Percentiles rank a stretch among this genome's conserved stretches.
phyloP scores from a whole-genome alignment of 2,888 invertebrate species.

The Spatulosminthurus flaviceps region DNA sequence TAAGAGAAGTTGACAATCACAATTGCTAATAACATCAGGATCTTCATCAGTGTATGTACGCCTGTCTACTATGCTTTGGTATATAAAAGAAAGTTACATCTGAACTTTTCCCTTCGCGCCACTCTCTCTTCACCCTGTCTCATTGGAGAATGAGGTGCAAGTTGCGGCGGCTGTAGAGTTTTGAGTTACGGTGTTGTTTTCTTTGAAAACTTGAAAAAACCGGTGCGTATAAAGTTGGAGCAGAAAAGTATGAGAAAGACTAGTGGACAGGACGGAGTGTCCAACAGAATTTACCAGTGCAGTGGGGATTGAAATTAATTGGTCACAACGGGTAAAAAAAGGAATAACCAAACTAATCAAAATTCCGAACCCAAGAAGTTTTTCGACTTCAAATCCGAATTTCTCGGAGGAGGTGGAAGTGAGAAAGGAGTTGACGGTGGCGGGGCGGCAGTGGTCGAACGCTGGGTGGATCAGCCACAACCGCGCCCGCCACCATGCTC shows the following conservation, averaged over 20 bases:
- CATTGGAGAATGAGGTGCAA: too few relatives aligned
- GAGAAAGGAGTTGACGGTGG: slow-evolving; percentile 62
- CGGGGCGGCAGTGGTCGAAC: slow-evolving; percentile 66
- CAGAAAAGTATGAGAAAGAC: not conserved
- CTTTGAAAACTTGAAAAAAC: not conserved
- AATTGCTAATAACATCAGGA: too few relatives aligned
- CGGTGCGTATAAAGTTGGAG: not conserved
- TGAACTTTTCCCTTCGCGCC: not conserved
- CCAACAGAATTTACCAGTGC: not conserved
- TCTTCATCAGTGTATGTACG: too few relatives aligned
- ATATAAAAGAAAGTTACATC: not conserved
- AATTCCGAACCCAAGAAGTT: slow-evolving; percentile 62
- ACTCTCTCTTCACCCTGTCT: too few relatives aligned
- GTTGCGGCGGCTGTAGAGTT: not conserved
- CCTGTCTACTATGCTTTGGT: not conserved
- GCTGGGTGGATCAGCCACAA: slow-evolving; percentile 69
- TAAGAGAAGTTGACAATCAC: not conserved
- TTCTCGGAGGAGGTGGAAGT: slow-evolving; percentile 62
- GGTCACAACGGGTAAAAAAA: slow-evolving; percentile 64
- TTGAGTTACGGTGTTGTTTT: too few relatives aligned
- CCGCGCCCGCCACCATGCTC: slow-evolving; percentile 65
- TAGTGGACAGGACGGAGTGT: not conserved
- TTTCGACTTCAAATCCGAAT: slow-evolving; percentile 64
- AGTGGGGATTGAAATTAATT: slow-evolving; percentile 30
- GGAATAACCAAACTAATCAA: slow-evolving; percentile 61